Base-by-base conservation (phyloP, 1,140 invertebrate species). In the Megathymus violae region DNA sequence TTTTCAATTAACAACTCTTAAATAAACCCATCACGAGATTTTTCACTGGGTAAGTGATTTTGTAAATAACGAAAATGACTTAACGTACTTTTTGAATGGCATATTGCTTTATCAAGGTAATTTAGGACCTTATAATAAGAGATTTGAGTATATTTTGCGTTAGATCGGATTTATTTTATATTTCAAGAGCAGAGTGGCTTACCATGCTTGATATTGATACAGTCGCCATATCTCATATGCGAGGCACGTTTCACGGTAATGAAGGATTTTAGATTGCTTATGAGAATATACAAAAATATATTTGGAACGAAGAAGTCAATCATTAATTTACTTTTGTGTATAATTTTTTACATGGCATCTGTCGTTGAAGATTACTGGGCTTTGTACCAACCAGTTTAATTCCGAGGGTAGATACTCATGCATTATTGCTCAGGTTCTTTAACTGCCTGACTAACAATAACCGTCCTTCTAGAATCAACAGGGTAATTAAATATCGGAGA, bases 181-280 rank as follows among this genome's bases (percentile, higher is more conserved):
- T 40, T 58, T 34, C 25, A 16, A n/a, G 25, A 58, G 38, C 19
- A 16, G 41, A 58, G 54, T 58, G 41, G 54, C 41, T 56, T 56
- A 56, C 40, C 52, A 19, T 56, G 52, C 52, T 56, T 56, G 22
- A 58, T 46, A 46, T 56, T 56, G 22, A 58, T 46, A 46, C 44
- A 58, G 54, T 46, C 54, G 43, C 54, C 43, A 46, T 46, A 58
- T 46, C 46, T 58, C 54, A 58, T 58, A 46, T 58, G 41, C 54
- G 54, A 19, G 36, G 25, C 46, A 58, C 25, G 52, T 58, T 58
- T 41, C 25, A 17, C 52, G 52, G 27, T 58, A 58, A 58, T 58
- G 44, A 58, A 58, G 52, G 40, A 44, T 58, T 58, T 58, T 58
- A 58, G 52, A 41, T 58, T 44, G 41, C 17, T 10, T 17, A 4